Evolutionary conservation across 92 coral and sea anemone genomes (phyloP), one percentile per base, ranked within the genome.

Genomic region (Galaxea fascicularis): DNA sequence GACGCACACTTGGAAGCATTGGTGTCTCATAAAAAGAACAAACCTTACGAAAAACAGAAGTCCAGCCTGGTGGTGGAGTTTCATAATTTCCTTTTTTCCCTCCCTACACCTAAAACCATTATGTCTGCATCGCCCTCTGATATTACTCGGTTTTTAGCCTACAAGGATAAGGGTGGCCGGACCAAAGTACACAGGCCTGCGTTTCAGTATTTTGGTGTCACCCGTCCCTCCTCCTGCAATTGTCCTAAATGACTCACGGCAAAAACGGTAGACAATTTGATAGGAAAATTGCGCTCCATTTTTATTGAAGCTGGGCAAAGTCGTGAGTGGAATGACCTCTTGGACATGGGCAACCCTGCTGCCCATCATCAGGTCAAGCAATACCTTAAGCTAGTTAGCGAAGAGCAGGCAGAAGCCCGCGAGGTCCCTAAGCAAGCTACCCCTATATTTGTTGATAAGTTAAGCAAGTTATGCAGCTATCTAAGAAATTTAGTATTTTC

Each of bases 21-120:
- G 31, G 44, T 24, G 31, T 6, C 51, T 21, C 12, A 44, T 26
- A 29, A 45, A 16, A 31, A 8, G 52, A 46, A 59, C 76, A 39
- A 59, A 9, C 65, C 78, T 17, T 80, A 80, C 17, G 10, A 31
- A 16, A 80, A 80, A 64, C 85, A 80, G 51, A 80, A 80, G 45
- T 44, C 52, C 15, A 46, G 41, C 31, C 85, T 80, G 2, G 58
- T 16, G 73, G 63, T 45, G 13, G 85, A 82, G 56, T 30, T 82
- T 8, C 52, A 52, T 17, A 53, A 21, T 45, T 82, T 82, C 25
- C 78, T 82, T 1, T 67, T 20, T 47, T 41, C 86, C 41, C 59
- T 82, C n/a, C 78, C 86, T 20, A 65, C 20, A 21, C 70, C 4
- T 10, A 65, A 18, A 27, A 1, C 70, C 41, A 13, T 65, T 65